Conservation (phyloP, 2,797 vertebrate genomes). For the Microctenopoma stevenorrisi region DNA sequence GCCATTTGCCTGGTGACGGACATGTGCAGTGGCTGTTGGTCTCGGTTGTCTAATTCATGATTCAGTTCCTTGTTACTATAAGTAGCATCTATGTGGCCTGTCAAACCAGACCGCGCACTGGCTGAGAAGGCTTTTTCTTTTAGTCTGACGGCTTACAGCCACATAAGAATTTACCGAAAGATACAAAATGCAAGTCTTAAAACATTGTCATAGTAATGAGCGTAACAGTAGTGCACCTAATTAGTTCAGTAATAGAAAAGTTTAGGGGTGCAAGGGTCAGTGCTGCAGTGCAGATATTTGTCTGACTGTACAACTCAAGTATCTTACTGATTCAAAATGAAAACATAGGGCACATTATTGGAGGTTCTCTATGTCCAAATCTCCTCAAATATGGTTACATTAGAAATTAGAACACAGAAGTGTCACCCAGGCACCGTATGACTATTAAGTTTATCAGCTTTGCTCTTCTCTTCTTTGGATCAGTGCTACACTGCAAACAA, state of each 20-base stretch:
- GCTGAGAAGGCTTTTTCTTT: background rate
- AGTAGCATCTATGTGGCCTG: constrained; percentile 22
- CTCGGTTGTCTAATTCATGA: constrained; percentile 37
- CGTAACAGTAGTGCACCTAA: background rate
- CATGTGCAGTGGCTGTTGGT: constrained; percentile 43
- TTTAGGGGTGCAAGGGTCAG: background rate
- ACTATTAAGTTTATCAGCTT: constrained; percentile 33
- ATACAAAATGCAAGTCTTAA: background rate
- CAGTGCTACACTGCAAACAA: constrained; percentile 39
- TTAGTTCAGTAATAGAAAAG: background rate
- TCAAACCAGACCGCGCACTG: constrained; percentile 16
- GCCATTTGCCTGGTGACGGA: constrained; percentile 40
- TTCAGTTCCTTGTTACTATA: constrained; percentile 47
- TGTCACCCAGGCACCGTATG: constrained; percentile 1
- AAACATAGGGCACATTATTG: background rate
- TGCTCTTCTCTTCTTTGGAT: constrained; percentile 32
- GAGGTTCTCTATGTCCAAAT: background rate
- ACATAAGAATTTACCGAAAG: background rate
- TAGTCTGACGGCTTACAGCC: background rate
- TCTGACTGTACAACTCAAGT: background rate
- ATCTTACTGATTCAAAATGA: background rate
- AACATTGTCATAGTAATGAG: background rate
- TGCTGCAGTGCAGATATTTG: background rate
- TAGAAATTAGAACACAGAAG: background rate
- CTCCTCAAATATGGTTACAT: background rate